These are phyloP conservation scores for Drosophila littoralis DNA, from an alignment of 1,140 invertebrate species.

Conservation along the genomic window DNA sequence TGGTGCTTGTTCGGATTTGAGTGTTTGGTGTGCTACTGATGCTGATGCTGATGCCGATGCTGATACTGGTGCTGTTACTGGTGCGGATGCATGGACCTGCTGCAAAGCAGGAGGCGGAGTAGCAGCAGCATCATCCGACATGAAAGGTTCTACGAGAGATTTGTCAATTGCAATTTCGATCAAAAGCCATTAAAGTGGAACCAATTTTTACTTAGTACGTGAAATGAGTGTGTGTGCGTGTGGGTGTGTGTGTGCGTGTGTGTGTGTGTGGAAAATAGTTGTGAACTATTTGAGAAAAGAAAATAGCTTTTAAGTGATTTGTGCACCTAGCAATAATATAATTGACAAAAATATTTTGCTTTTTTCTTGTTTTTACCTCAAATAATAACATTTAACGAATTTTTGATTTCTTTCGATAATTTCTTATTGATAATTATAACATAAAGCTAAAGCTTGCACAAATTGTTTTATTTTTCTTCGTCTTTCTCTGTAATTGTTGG, in stretches of 20 bases:
- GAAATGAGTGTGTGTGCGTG: not conserved
- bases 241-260: not conserved
- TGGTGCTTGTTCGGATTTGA: constrained; percentile 72
- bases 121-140: constrained; percentile 74
- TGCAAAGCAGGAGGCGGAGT: constrained; percentile 62
- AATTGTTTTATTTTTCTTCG: constrained; percentile 65
- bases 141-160: constrained; percentile 78
- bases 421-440: constrained; percentile 52
- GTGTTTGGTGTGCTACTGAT: constrained; percentile 60
- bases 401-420: constrained; percentile 33
- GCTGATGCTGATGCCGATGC: constrained; percentile 56
- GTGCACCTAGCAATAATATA: constrained; percentile 72
- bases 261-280: not conserved
- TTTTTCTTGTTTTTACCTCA: constrained; percentile 63
- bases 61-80: constrained; percentile 52
- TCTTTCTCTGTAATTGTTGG: constrained; percentile 77
- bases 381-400: constrained; percentile 20
- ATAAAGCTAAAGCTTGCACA: constrained; percentile 59
- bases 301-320: constrained; percentile 46
- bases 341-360: constrained; percentile 45
- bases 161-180: constrained; percentile 52
- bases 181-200: constrained; percentile 48
- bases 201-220: constrained; percentile 15
- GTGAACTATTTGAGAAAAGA: constrained; percentile 12
- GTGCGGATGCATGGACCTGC: constrained; percentile 61